Conservation (phyloP, 2,797 vertebrate genomes). For the Catharus ustulatus region DNA sequence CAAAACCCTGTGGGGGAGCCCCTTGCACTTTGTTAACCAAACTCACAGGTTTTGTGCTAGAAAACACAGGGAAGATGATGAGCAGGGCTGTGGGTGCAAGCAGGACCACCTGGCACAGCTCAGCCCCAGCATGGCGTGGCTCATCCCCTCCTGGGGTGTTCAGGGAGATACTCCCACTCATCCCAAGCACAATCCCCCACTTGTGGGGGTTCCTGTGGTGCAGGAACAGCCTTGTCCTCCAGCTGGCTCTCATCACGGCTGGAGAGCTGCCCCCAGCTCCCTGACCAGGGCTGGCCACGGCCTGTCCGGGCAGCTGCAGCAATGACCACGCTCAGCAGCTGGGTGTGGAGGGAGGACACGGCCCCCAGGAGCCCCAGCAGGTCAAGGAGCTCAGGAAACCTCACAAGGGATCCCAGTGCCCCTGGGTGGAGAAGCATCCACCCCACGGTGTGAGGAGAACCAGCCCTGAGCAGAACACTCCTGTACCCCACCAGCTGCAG, state of each 20-base stretch:
- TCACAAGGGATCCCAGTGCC: neutral
- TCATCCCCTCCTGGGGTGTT: neutral
- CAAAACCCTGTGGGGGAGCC: neutral
- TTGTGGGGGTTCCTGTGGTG: fast-evolving
- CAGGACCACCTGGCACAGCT: fast-evolving
- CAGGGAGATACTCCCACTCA: neutral
- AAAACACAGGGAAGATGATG: neutral
- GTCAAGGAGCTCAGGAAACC: neutral
- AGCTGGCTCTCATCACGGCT: neutral
- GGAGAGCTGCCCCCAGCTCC: neutral
- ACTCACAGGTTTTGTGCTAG: neutral
- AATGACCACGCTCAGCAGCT: fast-evolving
- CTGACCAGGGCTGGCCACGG: neutral
- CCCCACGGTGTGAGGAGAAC: fast-evolving
- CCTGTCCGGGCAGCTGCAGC: fast-evolving
- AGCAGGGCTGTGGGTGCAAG: fast-evolving
- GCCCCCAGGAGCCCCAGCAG: fast-evolving
- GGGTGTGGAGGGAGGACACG: fast-evolving
- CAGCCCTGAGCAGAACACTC: neutral
- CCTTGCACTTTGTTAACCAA: neutral
- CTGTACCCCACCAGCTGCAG: neutral
- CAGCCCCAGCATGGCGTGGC: neutral
- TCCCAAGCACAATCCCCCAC: neutral
- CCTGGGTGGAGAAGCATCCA: neutral
- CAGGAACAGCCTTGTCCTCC: neutral